A percentile compares a stretch with the other conserved stretches of the same genome.
Conservation (phyloP, 2,797 vertebrate species). For the Thunnus albacares region DNA sequence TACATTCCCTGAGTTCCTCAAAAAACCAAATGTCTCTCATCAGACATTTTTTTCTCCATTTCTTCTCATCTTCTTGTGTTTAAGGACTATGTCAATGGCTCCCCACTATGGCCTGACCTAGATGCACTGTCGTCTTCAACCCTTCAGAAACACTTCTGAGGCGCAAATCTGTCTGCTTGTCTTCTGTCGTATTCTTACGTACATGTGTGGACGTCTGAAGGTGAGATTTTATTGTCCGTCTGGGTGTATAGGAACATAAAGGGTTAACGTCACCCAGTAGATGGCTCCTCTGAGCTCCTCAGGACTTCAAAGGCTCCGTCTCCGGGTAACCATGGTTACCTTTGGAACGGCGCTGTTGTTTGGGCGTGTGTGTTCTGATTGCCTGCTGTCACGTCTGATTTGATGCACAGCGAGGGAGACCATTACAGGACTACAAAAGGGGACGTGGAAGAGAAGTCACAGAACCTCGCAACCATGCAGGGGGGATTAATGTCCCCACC, state of each 20-base stretch:
- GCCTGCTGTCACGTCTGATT: slow-evolving; percentile 77
- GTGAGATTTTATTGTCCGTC: slow-evolving; percentile 25
- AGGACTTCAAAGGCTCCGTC: slow-evolving; percentile 70
- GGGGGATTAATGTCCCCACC: slow-evolving; percentile 55
- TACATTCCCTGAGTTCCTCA: slow-evolving; percentile 24
- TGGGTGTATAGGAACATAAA: slow-evolving; percentile 33
- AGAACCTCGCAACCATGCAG: slow-evolving; percentile 34
- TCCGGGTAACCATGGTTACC: slow-evolving; percentile 83
- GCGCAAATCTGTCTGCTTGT: slow-evolving; percentile 11
- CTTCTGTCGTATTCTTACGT: neutral
- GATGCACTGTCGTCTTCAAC: slow-evolving; percentile 55
- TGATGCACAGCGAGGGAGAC: slow-evolving; percentile 70
- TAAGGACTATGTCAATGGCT: slow-evolving; percentile 55
- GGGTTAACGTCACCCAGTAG: slow-evolving; percentile 63
- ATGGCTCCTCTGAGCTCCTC: slow-evolving; percentile 49
- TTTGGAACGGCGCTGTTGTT: slow-evolving; percentile 61
- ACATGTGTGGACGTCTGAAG: slow-evolving; percentile 6
- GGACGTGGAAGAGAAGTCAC: slow-evolving; percentile 57
- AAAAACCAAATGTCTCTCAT: slow-evolving; percentile 36
- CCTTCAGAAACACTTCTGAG: slow-evolving; percentile 27
- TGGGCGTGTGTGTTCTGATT: slow-evolving; percentile 64
- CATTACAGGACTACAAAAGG: slow-evolving; percentile 60
- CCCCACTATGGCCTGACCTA: slow-evolving; percentile 71
- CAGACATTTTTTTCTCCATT: slow-evolving; percentile 21
- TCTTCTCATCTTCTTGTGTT: slow-evolving; percentile 35